These are phyloP conservation scores for Oscheius sp. DNA, from an alignment of 1,140 invertebrate species.

Conservation along the genomic window DNA sequence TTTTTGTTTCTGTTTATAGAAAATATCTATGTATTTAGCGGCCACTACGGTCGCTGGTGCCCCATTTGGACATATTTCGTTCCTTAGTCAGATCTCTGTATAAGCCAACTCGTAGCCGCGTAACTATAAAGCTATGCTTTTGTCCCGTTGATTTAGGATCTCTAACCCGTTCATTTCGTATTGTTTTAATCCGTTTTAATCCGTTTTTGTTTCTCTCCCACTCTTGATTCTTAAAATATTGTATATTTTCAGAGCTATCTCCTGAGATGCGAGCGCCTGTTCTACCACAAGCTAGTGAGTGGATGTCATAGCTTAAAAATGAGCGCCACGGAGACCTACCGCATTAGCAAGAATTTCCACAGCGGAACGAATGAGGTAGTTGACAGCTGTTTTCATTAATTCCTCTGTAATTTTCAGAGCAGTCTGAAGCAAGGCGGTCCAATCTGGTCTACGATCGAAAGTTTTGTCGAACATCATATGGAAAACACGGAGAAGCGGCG, in stretches of 20 bases:
- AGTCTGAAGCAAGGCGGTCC: background rate
- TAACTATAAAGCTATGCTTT: too few relatives aligned
- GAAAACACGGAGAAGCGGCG: slow-evolving; percentile 15
- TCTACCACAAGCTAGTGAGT: background rate
- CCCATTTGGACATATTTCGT: background rate
- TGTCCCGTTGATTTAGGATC: too few relatives aligned
- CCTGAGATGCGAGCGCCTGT: too few relatives aligned
- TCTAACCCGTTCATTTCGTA: too few relatives aligned
- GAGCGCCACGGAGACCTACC: background rate
- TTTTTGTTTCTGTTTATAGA: too few relatives aligned
- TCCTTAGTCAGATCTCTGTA: background rate
- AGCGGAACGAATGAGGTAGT: background rate
- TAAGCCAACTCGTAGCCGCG: too few relatives aligned
- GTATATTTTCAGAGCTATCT: too few relatives aligned
- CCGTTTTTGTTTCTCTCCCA: too few relatives aligned
- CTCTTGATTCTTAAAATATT: too few relatives aligned
- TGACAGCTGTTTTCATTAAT: background rate
- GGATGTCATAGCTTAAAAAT: background rate
- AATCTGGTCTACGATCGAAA: slow-evolving; percentile 23
- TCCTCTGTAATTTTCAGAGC: slow-evolving; percentile 3
- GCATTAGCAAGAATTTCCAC: background rate
- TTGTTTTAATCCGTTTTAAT: too few relatives aligned
- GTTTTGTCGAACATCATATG: slow-evolving; percentile 31
- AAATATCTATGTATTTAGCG: too few relatives aligned
- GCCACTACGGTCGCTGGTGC: too few relatives aligned